phyloP scores from a whole-genome alignment of 2,888 invertebrate genomes.

The Sarcophaga subvicina region DNA sequence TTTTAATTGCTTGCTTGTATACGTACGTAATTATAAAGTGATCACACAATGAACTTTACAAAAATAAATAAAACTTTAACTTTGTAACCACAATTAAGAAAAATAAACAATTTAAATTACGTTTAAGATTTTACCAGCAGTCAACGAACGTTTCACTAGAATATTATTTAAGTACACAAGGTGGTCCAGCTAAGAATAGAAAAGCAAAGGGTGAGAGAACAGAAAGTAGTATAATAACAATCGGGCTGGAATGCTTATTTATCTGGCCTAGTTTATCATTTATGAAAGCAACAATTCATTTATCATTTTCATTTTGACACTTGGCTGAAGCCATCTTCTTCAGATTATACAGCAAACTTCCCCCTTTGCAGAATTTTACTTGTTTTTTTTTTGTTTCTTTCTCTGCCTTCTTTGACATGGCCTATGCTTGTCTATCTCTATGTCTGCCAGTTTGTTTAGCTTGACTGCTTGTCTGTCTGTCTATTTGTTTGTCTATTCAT shows the following conservation, averaged over 20 bases:
- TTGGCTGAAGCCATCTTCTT: slow-evolving; percentile 64
- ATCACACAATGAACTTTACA: slow-evolving; percentile 20
- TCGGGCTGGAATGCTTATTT: slow-evolving; percentile 64
- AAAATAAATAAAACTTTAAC: slow-evolving; percentile 36
- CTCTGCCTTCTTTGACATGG: slow-evolving; percentile 22
- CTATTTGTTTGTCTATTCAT: neutral
- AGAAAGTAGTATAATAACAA: slow-evolving; percentile 23
- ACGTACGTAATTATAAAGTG: neutral
- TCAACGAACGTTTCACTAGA: neutral
- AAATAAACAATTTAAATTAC: slow-evolving; percentile 51
- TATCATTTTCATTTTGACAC: slow-evolving; percentile 68
- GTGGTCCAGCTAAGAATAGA: neutral
- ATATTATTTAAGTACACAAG: neutral
- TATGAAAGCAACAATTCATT: slow-evolving; percentile 66
- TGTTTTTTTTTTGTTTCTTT: neutral
- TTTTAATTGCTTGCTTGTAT: neutral
- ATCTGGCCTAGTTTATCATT: slow-evolving; percentile 67
- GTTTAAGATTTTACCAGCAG: slow-evolving; percentile 25
- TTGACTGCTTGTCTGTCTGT: slow-evolving; percentile 11
- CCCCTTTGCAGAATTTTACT: slow-evolving; percentile 12
- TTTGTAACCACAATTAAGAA: slow-evolving; percentile 42
- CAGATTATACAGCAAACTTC: slow-evolving; percentile 38
- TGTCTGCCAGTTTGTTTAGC: slow-evolving; percentile 11
- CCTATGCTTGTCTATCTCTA: slow-evolving; percentile 4
- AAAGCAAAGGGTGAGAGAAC: neutral